phyloP scores from a whole-genome alignment of 2,888 invertebrate species.

The Thera obeliscata region DNA sequence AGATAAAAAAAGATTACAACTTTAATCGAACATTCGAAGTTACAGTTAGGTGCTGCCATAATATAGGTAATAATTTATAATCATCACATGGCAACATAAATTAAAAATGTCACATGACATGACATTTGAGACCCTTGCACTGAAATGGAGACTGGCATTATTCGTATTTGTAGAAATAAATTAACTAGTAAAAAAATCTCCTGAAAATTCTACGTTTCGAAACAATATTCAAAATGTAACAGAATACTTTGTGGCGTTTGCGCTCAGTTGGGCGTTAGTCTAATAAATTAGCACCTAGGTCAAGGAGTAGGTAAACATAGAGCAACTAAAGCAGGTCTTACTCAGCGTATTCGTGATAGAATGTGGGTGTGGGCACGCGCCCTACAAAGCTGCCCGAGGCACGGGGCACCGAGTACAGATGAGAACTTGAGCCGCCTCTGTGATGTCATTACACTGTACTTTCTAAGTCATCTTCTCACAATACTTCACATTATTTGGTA shows the following conservation, averaged over 20 bases:
- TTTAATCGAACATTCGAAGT: too few relatives aligned
- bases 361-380: slow-evolving; percentile 78
- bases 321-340: slow-evolving; percentile 69
- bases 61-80: too few relatives aligned
- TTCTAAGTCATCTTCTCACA: slow-evolving; percentile 8
- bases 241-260: slow-evolving; percentile 18
- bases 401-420: slow-evolving; percentile 75
- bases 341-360: slow-evolving; percentile 79
- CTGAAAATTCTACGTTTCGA: slow-evolving; percentile 8
- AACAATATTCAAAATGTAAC: slow-evolving; percentile 23
- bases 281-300: slow-evolving; percentile 49
- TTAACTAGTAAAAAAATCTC: neutral
- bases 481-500: neutral
- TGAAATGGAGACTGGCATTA: too few relatives aligned
- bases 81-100: too few relatives aligned
- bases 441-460: slow-evolving; percentile 47
- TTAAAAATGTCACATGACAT: too few relatives aligned
- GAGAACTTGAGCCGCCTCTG: slow-evolving; percentile 78
- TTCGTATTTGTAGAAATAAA: neutral
- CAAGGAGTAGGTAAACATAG: slow-evolving; percentile 52
- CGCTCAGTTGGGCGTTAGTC: slow-evolving; percentile 20
- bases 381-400: slow-evolving; percentile 77
- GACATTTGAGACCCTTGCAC: too few relatives aligned
- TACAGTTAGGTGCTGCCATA: too few relatives aligned
- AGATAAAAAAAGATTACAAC: neutral